Base-by-base conservation (phyloP, 2,113 vertebrate species). In the Grammomys dolichurus region DNA sequence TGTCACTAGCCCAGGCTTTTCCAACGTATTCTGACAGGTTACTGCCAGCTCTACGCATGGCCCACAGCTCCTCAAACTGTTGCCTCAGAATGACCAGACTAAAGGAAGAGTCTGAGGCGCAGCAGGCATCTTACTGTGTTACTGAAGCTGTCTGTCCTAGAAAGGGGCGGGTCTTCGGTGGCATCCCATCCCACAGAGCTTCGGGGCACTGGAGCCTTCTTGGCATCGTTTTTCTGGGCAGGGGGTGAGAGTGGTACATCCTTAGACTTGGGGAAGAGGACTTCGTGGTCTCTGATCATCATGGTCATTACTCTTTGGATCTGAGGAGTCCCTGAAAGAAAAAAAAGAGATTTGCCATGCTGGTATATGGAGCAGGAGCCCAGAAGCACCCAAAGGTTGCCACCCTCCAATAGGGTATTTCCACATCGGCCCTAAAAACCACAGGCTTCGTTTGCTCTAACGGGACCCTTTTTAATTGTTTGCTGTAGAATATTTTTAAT, bases 241-340 rank as follows among this genome's bases (percentile, higher is more conserved):
- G 98, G 95, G 1, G 99, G 97, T n/a, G 99, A 98, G 0, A 98
- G 96, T 0, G 95, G 95, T 16, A 86, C 95, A 1, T 99, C 99
- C 98, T 99, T 99, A 67, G 98, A 98, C 0, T 98, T 97, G 36
- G 99, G 99, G 82, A 99, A 99, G 96, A 99, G 98, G 54, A 97
- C 93, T 86, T 99, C 98, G 0, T 99, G 99, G 93, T 99, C 98
- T 43, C 99, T 99, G 98, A 99, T 99, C 99, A 99, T 99, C 97
- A 99, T 99, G 0, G 99, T 99, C 99, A 99, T 99, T 98, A 99
- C 98, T 94, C 99, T 99, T 98, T 99, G 99, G 96, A 99, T 99
- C 98, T 99, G 99, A 69, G 99, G 99, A 0, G 99, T 99, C 16
- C 99, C 99, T 99, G 98, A 46, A 93, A 84, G 24, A 94, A 58